Evolutionary conservation across 2,113 vertebrate species (phyloP).

Genomic region (Chaetodon trifascialis): DNA sequence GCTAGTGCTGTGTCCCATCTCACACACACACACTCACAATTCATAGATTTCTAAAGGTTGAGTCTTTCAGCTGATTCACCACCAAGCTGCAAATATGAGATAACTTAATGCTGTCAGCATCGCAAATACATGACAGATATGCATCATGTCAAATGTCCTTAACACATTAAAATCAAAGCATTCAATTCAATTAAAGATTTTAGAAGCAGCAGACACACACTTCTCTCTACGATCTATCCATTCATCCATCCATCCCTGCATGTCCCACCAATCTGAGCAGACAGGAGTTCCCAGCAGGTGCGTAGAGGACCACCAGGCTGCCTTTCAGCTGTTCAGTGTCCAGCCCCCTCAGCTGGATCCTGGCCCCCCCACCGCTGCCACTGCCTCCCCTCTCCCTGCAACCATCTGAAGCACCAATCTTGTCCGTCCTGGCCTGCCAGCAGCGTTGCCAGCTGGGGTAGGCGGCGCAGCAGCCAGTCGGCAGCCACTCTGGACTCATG

Average conservation of each 20-base stretch:
- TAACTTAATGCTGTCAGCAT: not conserved
- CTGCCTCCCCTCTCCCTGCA: constrained; percentile 1
- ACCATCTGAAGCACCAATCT: constrained; percentile 13
- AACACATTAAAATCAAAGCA: not conserved
- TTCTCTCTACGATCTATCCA: not conserved
- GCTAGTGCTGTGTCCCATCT: too few relatives aligned
- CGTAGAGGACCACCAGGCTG: constrained; percentile 62
- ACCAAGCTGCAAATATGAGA: not conserved
- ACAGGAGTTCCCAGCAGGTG: constrained; percentile 64
- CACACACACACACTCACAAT: too few relatives aligned
- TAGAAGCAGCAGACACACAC: not conserved
- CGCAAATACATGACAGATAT: not conserved
- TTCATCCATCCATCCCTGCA: constrained; percentile 2
- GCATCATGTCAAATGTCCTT: too few relatives aligned
- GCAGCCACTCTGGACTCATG: constrained; percentile 61
- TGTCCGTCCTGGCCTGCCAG: not conserved
- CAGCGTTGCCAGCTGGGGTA: constrained; percentile 38
- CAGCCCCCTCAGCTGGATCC: constrained; percentile 51
- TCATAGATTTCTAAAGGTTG: too few relatives aligned
- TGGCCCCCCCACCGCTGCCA: not conserved
- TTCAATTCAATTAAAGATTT: not conserved
- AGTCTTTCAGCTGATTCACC: not conserved
- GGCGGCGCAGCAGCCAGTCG: constrained; percentile 42
- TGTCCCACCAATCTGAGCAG: constrained; percentile 65
- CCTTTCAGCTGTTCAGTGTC: constrained; percentile 48